Evolutionary conservation across 2,113 vertebrate species (phyloP).

Genomic region (Felis catus): DNA sequence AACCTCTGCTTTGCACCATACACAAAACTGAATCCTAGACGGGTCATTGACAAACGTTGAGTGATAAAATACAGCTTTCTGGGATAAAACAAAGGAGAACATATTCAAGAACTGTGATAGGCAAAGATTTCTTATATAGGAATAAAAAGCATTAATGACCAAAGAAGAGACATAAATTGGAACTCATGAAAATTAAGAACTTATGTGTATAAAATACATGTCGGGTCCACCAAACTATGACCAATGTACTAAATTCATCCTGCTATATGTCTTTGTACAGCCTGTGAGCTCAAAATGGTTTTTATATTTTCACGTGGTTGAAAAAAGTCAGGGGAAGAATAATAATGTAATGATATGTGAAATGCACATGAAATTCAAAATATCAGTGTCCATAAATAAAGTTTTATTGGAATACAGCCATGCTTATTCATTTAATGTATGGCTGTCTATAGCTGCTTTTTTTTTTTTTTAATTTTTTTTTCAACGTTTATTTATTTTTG

Average conservation of each 20-base stretch:
- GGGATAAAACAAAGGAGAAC: background rate
- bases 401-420: background rate
- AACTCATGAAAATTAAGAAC: conserved; percentile 29
- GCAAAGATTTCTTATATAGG: background rate
- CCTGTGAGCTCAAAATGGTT: background rate
- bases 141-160: background rate
- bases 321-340: conserved; percentile 4
- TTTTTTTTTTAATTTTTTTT: background rate
- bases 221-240: background rate
- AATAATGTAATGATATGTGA: background rate
- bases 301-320: background rate
- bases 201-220: background rate
- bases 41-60: background rate
- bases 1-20: background rate
- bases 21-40: background rate
- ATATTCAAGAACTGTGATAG: background rate
- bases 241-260: background rate
- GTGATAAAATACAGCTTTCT: background rate
- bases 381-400: conserved; percentile 3
- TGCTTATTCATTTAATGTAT: background rate
- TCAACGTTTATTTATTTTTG: too few relatives aligned
- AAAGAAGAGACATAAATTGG: background rate
- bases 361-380: conserved; percentile 16
- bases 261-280: background rate
- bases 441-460: background rate